These are phyloP conservation scores for Galemys pyrenaicus DNA, from an alignment of 2,113 vertebrate species.

Conservation along the genomic window DNA sequence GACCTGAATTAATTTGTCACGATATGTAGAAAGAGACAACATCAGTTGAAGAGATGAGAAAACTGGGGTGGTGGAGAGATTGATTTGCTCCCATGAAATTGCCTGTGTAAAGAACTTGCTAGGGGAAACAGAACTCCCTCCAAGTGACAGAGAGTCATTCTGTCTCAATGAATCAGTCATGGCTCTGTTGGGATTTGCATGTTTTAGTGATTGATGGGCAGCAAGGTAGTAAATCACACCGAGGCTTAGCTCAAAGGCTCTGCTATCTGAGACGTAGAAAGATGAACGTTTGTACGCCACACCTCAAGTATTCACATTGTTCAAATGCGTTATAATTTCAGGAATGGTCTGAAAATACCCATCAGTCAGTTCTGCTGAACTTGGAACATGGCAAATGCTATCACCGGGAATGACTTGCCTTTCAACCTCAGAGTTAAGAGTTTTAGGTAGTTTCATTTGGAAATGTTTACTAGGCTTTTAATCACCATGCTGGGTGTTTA, in stretches of 20 bases:
- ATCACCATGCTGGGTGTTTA: background rate
- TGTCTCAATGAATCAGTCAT: conserved; percentile 41
- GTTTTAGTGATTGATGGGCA: conserved; percentile 53
- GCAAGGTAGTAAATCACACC: conserved; percentile 48
- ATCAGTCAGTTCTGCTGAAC: conserved; percentile 18
- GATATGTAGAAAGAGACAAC: background rate
- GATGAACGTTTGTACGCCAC: conserved; percentile 12
- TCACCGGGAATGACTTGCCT: conserved; percentile 22
- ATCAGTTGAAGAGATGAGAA: conserved; percentile 17
- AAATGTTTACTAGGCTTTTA: conserved; percentile 19
- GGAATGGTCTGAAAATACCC: conserved; percentile 49
- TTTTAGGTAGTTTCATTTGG: background rate
- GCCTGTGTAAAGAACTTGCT: background rate
- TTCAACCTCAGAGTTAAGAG: background rate
- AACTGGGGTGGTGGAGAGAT: conserved; percentile 3
- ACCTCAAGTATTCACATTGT: conserved; percentile 49
- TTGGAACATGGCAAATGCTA: conserved; percentile 39
- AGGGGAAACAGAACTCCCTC: conserved; percentile 8
- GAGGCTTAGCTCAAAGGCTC: background rate
- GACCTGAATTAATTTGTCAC: background rate
- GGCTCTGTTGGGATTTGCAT: conserved; percentile 30
- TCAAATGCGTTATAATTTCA: conserved; percentile 4
- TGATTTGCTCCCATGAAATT: conserved; percentile 27
- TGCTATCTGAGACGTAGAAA: conserved; percentile 38
- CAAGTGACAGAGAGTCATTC: conserved; percentile 41